phyloP scores from a whole-genome alignment of 2,888 invertebrate species.

The Elysia crispata region DNA sequence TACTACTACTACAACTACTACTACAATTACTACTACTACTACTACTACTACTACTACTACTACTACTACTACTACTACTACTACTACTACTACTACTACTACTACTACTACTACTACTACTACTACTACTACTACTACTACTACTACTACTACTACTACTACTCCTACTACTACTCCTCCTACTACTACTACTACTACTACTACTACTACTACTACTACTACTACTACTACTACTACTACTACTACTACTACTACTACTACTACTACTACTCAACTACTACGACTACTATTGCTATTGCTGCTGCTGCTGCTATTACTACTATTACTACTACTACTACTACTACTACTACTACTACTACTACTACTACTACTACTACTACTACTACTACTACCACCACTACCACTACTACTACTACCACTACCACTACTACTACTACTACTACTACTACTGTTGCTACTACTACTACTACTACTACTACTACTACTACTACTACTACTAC shows the following conservation, averaged over 20 bases:
- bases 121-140: background rate
- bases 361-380: no score
- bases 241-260: no score
- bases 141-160: no score
- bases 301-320: background rate
- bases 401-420: background rate
- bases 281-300: no score
- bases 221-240: no score
- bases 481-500: slow-evolving; percentile 9
- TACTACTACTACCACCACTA: background rate
- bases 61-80: background rate
- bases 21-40: no score
- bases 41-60: background rate
- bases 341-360: background rate
- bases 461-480: slow-evolving; percentile 9
- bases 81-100: background rate
- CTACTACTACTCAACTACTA: no score
- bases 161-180: no score
- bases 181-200: no score
- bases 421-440: background rate
- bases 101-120: background rate
- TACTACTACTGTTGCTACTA: background rate
- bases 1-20: no score
- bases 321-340: background rate
- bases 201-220: background rate